A percentile compares a stretch with the other conserved stretches of the same genome.
phyloP scores from a whole-genome alignment of 2,113 vertebrate genomes.

The Melanerpes aurifrons region DNA sequence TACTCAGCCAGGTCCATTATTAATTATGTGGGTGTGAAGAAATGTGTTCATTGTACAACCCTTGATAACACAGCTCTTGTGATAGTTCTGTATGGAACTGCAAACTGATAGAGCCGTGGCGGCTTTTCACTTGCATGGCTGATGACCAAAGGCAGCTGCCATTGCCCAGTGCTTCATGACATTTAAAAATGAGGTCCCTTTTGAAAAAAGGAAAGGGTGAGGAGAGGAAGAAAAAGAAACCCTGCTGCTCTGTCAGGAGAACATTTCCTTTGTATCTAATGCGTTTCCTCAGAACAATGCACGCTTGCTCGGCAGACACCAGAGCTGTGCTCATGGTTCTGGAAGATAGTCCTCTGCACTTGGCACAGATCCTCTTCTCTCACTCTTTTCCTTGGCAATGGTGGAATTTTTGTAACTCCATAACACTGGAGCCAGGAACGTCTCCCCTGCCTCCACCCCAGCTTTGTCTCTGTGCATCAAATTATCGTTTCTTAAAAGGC shows the following conservation, averaged over 20 bases:
- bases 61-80: neutral
- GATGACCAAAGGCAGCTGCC: neutral
- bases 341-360: constrained; percentile 3
- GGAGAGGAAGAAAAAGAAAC: neutral
- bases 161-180: neutral
- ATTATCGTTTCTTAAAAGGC: constrained; percentile 32
- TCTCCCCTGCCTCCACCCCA: neutral
- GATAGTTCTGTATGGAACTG: neutral
- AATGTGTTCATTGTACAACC: neutral
- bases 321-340: neutral
- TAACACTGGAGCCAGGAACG: constrained; percentile 16
- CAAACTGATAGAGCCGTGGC: neutral
- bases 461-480: constrained; percentile 33
- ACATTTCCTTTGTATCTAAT: constrained; percentile 1
- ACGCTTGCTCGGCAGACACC: neutral
- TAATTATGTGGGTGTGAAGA: neutral
- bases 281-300: neutral
- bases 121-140: neutral
- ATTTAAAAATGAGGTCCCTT: neutral
- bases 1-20: neutral
- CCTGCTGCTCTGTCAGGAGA: neutral
- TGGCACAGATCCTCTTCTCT: constrained; percentile 3
- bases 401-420: constrained; percentile 5
- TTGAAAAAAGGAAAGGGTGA: neutral
- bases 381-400: neutral